Evolutionary conservation across 2,113 vertebrate species (phyloP), one percentile per base, ranked within the genome.

Genomic region (Triplophysa siluroides): DNA sequence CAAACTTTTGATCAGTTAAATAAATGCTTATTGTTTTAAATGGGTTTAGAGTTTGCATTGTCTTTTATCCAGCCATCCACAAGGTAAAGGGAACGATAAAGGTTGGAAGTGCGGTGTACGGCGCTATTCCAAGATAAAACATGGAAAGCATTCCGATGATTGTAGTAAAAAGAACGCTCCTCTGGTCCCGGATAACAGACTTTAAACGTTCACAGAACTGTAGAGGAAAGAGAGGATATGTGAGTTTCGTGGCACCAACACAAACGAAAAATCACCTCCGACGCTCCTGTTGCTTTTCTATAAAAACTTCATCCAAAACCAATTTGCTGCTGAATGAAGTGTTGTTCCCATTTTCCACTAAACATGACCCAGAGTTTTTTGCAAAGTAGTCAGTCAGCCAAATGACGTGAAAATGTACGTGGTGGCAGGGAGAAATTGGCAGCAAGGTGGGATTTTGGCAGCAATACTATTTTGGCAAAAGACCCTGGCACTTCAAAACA

Each of bases 151-250:
- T 54, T 77, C 96, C 96, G 86, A 95, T 85, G 66, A 95, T 70
- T 14, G 88, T 91, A 0, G 95, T 91, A 38, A 94, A 89, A 0
- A 95, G 83, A 8, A 94, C 86, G 0, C 90, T 95, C 79, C 98
- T 92, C 90, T 94, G 94, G 90, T 98, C 96, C 73, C 94, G 94
- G 85, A 99, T 94, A 80, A 96, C 89, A 21, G 90, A 95, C 93
- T 97, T 98, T 92, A 98, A 84, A n/a, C 84, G 90, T 84, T 95
- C 93, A 76, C 95, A 96, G 89, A 99, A 98, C 97, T 99, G 91
- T 8, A 69, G 38, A 83, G 63, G 5, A 21, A 76, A 50, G 63
- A 18, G 74, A 19, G 18, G 18, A 65, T 6, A 21, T 24, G 26
- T 77, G 45, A 77, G 75, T 52, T 52, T 65, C 45, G 6, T 18